Base-by-base conservation (phyloP, 2,888 invertebrate species). In the Microctonus aethiopoides region DNA sequence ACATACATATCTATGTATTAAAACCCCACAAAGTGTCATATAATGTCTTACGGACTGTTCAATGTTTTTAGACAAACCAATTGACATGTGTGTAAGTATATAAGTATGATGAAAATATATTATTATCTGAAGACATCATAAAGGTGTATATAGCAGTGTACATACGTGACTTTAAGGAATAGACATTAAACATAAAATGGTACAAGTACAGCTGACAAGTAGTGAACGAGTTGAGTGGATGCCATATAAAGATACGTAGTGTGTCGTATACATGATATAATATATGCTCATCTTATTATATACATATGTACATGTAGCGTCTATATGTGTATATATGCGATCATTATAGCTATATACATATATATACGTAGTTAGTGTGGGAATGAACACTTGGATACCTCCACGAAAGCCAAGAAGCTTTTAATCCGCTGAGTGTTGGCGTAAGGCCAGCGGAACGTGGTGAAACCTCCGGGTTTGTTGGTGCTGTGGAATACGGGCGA, bases 351-450 rank as follows among this genome's bases (percentile, higher is more conserved):
- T 20, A 46, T 7, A 16, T 7, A 70, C 59, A 73, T 66, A 71
- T 41, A 71, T 69, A 59, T 56, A 34, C 32, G 16, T 16, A 10
- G 24, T 26, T 20, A 9, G 39, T 39, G 62, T 46, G 20, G 62
- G 22, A 56, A 29, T 29, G 51, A 51, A 65, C 65, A 65, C 65
- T 65, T 65, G 65, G 36, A 54, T 64, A 69, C 68, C 72, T 72
- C 72, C 51, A 68, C 72, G 68, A 72, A 75, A 77, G 78, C 76
- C 78, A 77, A 81, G 83, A 80, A 81, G 83, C 81, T 83, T 85
- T 84, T 82, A 84, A 85, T 84, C 82, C 79, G 78, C 74, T 75
- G 78, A 80, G 80, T 78, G 80, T 80, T 85, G 85, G 85, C 84
- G 76, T 66, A 66, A 68, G 73, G 84, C 85, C 84, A 86, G 77